Evolutionary conservation across 1,140 invertebrate species (phyloP), one percentile per base, ranked within the genome.

Genomic region (Saxidomus purpurata): DNA sequence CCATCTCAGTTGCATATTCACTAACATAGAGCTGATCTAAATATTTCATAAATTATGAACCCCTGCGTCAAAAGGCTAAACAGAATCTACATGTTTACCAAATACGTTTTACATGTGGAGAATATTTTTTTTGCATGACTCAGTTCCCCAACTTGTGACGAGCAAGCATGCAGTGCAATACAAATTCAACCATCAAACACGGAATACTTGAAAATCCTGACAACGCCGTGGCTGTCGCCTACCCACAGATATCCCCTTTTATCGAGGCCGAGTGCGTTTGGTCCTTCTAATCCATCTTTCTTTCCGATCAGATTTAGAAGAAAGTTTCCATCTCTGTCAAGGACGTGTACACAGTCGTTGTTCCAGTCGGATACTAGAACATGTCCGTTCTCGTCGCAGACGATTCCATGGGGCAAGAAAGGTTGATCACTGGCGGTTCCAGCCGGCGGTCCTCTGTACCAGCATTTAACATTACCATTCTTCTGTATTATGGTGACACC

Each of bases 281-380:
- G 93, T 22, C 91, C 91, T 43, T 92, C 79, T 15, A 94, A 67
- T 4, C 91, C 92, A 74, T 94, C 92, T 17, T 89, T 82, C 40
- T 91, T 81, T 9, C 80, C 83, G 6, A 93, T 19, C 3, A 94
- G 69, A 61, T 84, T 90, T 25, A 90, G 81, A 17, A 93, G 55
- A 52, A 93, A 93, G 31, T 86, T 85, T 15, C 92, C 93, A 31
- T 92, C 89, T 59, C 88, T 69, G 38, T 93, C 93, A 40, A 94
- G 81, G n/a, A 94, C 86, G 31, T 92, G 91, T 0, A 94, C 79
- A 61, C 90, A 86, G 77, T 93, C 92, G 80, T 94, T 94, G 80
- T 92, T 92, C 81, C 92, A 91, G 47, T 94, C 93, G n/a, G 91
- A 90, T 19, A 94, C 89, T 15, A 94, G 82, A 61, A 94, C 92